Conservation (phyloP, 2,797 vertebrate species). For the Sciurus vulgaris region DNA sequence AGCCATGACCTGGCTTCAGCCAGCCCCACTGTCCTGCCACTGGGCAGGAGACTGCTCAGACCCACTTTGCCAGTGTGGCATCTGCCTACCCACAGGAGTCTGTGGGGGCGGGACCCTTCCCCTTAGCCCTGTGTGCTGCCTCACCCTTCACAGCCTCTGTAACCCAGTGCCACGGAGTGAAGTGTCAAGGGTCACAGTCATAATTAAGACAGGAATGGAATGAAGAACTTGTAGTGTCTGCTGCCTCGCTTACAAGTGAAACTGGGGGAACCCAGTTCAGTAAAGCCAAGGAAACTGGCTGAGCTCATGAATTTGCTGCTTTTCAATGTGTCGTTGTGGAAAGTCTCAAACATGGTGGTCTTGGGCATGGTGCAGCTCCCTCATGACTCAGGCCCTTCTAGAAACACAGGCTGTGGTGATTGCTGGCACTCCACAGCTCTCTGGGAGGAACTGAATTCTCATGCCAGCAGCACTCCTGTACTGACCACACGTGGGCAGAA, state of each 20-base stretch:
- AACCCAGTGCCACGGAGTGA: not conserved
- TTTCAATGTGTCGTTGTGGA: not conserved
- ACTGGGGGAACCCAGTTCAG: not conserved
- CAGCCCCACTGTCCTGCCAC: too few relatives aligned
- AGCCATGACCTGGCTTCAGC: too few relatives aligned
- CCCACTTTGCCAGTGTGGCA: too few relatives aligned
- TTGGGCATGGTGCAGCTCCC: not conserved
- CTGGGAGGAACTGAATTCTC: not conserved
- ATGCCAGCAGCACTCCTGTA: not conserved
- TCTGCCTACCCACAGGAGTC: too few relatives aligned
- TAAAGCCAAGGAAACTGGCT: not conserved
- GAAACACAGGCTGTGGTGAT: too few relatives aligned
- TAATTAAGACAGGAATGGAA: too few relatives aligned
- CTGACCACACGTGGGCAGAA: not conserved
- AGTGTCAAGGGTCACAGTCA: too few relatives aligned
- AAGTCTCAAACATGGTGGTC: not conserved
- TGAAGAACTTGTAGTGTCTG: too few relatives aligned
- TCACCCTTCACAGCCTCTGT: not conserved
- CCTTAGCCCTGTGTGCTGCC: too few relatives aligned
- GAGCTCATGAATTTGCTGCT: not conserved
- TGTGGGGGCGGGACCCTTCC: too few relatives aligned
- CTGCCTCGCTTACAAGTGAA: not conserved
- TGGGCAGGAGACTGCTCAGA: too few relatives aligned
- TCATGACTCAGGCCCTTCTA: not conserved
- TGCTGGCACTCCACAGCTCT: not conserved